Percentiles rank a stretch among this genome's conserved stretches.
Conservation (phyloP, 1,140 invertebrate genomes). For the Aphelenchoides avenae region DNA sequence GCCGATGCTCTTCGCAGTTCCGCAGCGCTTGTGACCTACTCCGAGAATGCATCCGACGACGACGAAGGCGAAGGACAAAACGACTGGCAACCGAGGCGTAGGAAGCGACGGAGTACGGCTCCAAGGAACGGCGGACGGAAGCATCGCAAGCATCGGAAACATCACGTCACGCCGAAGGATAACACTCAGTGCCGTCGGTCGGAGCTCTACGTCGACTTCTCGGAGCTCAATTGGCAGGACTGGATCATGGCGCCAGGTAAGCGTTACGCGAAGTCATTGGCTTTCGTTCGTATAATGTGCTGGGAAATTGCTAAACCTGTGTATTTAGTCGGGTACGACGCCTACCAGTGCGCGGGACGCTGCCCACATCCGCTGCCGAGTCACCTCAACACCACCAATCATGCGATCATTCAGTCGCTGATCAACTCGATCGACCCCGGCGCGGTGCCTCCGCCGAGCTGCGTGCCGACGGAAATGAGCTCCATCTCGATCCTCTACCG, state of each 20-base stretch:
- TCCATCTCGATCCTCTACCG: constrained; percentile 89
- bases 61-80: constrained; percentile 25
- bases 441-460: constrained; percentile 87
- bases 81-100: constrained; percentile 14
- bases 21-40: constrained; percentile 22
- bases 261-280: constrained; percentile 3
- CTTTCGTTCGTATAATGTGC: background rate
- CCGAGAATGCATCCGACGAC: constrained; percentile 8
- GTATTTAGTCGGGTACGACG: constrained; percentile 78
- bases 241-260: constrained; percentile 93
- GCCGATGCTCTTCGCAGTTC: constrained; percentile 10
- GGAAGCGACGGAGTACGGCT: too few relatives aligned
- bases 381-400: constrained; percentile 91
- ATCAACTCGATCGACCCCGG: constrained; percentile 70
- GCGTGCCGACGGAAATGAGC: constrained; percentile 71
- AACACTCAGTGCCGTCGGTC: constrained; percentile 71
- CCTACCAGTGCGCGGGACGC: constrained; percentile 88
- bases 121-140: constrained; percentile 5
- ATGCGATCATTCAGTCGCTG: constrained; percentile 93
- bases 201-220: constrained; percentile 88
- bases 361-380: constrained; percentile 86
- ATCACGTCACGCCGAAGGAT: constrained; percentile 28
- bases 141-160: constrained; percentile 26
- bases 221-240: constrained; percentile 92
- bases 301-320: constrained; percentile 17